Evolutionary conservation across 2,113 vertebrate species (phyloP), one percentile per base, ranked within the genome.

Genomic region (Sitta europaea): DNA sequence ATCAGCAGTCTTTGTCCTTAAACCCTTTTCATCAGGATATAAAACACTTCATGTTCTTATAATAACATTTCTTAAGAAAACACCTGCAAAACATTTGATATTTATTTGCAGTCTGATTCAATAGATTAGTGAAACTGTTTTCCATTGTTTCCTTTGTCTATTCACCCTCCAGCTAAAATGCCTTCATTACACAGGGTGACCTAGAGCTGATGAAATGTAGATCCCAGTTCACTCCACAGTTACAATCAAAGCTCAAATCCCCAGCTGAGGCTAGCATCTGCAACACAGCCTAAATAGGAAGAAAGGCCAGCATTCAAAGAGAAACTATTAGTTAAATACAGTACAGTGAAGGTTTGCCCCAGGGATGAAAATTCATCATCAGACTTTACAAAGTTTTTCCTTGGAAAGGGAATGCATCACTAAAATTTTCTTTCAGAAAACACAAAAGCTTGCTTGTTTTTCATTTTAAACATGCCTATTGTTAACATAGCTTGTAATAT

Each of bases 121-220:
- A 80, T 83, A 63, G 71, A 42, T 77, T 77, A 65, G 54, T 50
- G 45, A 93, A 88, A 75, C 48, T 5, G 11, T 47, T 83, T 94
- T 86, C 71, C 51, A 73, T 86, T 83, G 47, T 83, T 86, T 62
- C n/a, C 31, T 54, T 61, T 50, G 19, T 35, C 82, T 83, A 35
- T 59, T 80, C 43, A 71, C 63, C 88, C 88, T 91, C 93, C 55
- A 80, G 94, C 85, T 51, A 94, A 96, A 92, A n/a, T n/a, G 36
- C 67, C 78, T 81, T 95, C 87, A 93, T 95, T 93, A 94, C 31
- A 53, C 24, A 71, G 63, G 31, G 78, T 86, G 87, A 96, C 90
- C 88, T 50, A 63, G 45, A 93, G 92, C 65, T 73, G 85, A 93
- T 63, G 75, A 94, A 88, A 96, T 80, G 67, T 65, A 94, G 78